These are phyloP conservation scores for Otolemur garnettii DNA, from an alignment of 2,113 vertebrate species.

Conservation along the genomic window DNA sequence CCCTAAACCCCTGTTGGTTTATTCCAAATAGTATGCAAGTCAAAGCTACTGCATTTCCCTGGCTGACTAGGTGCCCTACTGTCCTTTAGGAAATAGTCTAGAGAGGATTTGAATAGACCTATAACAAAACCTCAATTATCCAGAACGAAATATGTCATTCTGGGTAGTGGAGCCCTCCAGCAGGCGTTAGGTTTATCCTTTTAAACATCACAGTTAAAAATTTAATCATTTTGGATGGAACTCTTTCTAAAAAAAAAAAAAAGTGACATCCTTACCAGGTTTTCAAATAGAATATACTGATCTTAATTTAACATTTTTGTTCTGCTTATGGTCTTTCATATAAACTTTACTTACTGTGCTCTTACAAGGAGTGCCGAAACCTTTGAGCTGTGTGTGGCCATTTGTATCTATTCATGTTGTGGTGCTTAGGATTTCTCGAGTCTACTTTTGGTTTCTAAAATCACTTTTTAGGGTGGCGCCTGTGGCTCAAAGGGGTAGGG, in stretches of 20 bases:
- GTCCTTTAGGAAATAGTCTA: constrained; percentile 34
- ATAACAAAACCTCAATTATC: neutral
- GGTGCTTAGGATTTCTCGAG: neutral
- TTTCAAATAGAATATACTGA: constrained; percentile 21
- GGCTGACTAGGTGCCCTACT: neutral
- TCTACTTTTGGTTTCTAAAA: neutral
- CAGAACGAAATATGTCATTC: neutral
- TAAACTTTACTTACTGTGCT: neutral
- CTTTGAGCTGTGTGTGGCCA: neutral
- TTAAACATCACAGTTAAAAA: neutral
- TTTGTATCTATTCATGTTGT: neutral
- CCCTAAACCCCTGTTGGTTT: constrained; percentile 65
- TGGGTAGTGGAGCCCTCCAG: neutral
- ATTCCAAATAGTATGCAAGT: constrained; percentile 74
- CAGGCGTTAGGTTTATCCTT: neutral
- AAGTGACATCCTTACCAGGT: neutral
- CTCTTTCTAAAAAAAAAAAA: neutral
- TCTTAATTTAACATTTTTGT: constrained; percentile 29
- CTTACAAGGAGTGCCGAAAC: neutral
- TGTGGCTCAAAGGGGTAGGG: too few species aligned
- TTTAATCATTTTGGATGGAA: constrained; percentile 31
- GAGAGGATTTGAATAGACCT: neutral
- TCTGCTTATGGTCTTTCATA: neutral
- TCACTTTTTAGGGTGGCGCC: neutral
- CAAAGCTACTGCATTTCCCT: constrained; percentile 62